phyloP scores from a whole-genome alignment of 1,140 invertebrate genomes.

The Hyphantria cunea region DNA sequence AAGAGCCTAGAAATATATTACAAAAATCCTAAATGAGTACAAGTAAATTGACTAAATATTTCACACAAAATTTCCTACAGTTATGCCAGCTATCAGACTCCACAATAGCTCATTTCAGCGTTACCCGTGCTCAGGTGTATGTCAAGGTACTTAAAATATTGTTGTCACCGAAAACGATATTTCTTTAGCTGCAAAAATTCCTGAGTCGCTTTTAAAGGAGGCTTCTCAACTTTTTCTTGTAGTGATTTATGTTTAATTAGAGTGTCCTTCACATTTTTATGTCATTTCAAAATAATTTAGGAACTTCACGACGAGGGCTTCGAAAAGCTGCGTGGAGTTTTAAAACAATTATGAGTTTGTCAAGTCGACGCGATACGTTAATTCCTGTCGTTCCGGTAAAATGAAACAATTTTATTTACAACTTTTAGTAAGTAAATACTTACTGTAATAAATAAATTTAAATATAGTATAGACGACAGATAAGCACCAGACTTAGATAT shows the following conservation, averaged over 20 bases:
- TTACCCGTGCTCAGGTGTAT: constrained; percentile 63
- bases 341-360: constrained; percentile 37
- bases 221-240: constrained; percentile 49
- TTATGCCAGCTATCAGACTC: constrained; percentile 25
- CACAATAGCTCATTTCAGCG: constrained; percentile 54
- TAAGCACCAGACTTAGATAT: too few relatives aligned
- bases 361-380: constrained; percentile 22
- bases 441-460: constrained; percentile 13
- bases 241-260: constrained; percentile 73
- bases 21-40: too few relatives aligned
- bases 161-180: constrained; percentile 67
- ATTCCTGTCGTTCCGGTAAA: constrained; percentile 13
- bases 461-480: constrained; percentile 22
- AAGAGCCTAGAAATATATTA: too few relatives aligned
- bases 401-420: constrained; percentile 14
- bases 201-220: constrained; percentile 47
- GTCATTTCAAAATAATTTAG: constrained; percentile 41
- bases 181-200: constrained; percentile 61
- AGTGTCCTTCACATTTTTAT: constrained; percentile 54
- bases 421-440: constrained; percentile 6
- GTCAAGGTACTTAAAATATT: constrained; percentile 66
- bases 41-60: not conserved
- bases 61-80: not conserved
- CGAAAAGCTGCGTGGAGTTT: constrained; percentile 27
- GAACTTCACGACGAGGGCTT: constrained; percentile 34